These are phyloP conservation scores for Mythimna albipuncta DNA, from an alignment of 2,888 invertebrate genomes.

Conservation along the genomic window DNA sequence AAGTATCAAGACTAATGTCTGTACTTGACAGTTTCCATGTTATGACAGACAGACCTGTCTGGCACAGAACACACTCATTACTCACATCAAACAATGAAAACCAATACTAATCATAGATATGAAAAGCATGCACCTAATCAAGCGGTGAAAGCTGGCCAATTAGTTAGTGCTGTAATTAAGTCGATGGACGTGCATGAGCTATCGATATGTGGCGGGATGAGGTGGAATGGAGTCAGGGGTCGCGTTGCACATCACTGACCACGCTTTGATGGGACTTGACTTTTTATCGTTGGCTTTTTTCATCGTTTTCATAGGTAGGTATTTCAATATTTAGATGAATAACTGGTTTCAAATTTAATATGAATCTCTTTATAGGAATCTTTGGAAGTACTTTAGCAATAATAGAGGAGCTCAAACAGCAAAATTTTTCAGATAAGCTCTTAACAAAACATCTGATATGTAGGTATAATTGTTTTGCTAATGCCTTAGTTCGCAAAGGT, in stretches of 20 bases:
- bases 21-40: no score
- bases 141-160: slow-evolving; percentile 31
- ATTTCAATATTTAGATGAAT: background rate
- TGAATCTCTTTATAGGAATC: no score
- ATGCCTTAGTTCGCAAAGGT: background rate
- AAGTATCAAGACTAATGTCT: no score
- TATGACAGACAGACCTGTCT: no score
- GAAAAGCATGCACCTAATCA: slow-evolving; percentile 39
- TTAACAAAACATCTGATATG: no score
- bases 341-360: no score
- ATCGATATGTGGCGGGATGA: slow-evolving; percentile 37
- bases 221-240: slow-evolving; percentile 39
- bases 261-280: slow-evolving; percentile 15
- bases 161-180: slow-evolving; percentile 39
- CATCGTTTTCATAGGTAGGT: background rate
- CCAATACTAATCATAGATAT: slow-evolving; percentile 12
- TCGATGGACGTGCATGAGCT: slow-evolving; percentile 36
- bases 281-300: slow-evolving; percentile 3
- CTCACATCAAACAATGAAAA: no score
- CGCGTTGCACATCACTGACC: slow-evolving; percentile 44
- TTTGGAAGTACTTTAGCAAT: no score
- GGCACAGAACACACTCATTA: background rate
- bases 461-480: no score
- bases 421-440: no score
- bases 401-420: no score